Evolutionary conservation across 2,797 vertebrate genomes (phyloP).

Genomic region (Nasua narica): DNA sequence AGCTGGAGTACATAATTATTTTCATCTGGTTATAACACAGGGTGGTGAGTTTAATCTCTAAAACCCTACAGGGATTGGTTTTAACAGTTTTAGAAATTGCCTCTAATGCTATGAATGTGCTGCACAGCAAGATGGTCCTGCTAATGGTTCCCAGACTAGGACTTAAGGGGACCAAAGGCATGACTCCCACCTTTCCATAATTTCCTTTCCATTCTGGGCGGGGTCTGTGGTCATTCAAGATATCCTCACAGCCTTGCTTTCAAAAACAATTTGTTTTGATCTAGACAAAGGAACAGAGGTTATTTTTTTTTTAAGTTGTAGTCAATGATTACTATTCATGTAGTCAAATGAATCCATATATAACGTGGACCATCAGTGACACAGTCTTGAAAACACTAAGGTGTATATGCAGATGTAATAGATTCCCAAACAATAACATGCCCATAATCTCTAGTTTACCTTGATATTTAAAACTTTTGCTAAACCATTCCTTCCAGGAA

Average conservation of each 20-base stretch:
- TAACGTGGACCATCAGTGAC: background rate
- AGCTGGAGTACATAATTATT: slow-evolving; percentile 66
- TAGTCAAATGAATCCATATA: background rate
- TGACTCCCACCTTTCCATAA: slow-evolving; percentile 30
- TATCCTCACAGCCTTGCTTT: slow-evolving; percentile 36
- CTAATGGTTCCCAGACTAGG: slow-evolving; percentile 75
- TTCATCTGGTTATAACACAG: slow-evolving; percentile 72
- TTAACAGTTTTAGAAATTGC: slow-evolving; percentile 74
- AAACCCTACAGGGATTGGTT: slow-evolving; percentile 70
- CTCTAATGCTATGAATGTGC: slow-evolving; percentile 51
- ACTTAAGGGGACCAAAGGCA: slow-evolving; percentile 42
- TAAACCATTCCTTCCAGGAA: background rate
- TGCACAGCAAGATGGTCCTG: slow-evolving; percentile 49
- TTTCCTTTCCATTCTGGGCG: slow-evolving; percentile 53
- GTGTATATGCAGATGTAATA: background rate
- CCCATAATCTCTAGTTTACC: slow-evolving; percentile 7
- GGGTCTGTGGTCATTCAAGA: slow-evolving; percentile 33
- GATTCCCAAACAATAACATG: background rate
- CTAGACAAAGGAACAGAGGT: slow-evolving; percentile 27
- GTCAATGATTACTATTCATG: background rate
- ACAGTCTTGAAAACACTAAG: background rate
- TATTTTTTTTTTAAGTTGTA: slow-evolving; percentile 7
- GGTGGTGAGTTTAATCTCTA: slow-evolving; percentile 76
- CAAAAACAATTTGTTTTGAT: slow-evolving; percentile 62
- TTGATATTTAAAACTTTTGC: slow-evolving; percentile 31